Evolutionary conservation across 2,113 vertebrate genomes (phyloP).

Genomic region (Oriolus oriolus): DNA sequence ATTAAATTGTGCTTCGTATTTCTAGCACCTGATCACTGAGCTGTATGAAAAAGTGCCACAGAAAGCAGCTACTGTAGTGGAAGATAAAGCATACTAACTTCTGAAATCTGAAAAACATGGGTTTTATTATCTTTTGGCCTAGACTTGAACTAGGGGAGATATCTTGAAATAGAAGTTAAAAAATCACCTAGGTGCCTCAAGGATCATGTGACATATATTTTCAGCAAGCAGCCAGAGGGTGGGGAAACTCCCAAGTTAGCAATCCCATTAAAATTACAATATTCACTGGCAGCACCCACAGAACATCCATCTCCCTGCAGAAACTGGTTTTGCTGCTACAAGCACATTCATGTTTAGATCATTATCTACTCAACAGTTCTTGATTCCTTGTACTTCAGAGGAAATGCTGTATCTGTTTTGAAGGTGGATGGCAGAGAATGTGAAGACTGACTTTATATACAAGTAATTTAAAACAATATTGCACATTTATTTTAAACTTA

Average conservation of each 20-base stretch:
- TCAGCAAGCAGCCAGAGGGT: background rate
- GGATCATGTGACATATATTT: background rate
- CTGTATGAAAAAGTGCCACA: background rate
- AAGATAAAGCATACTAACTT: background rate
- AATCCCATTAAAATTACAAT: background rate
- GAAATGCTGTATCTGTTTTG: background rate
- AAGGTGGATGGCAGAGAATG: background rate
- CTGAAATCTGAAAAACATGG: background rate
- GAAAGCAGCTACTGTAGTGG: background rate
- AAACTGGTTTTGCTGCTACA: conserved; percentile 51
- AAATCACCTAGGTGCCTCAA: background rate
- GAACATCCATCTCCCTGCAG: background rate
- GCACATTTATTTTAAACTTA: background rate
- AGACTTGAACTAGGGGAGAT: background rate
- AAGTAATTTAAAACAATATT: background rate
- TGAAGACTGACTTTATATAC: background rate
- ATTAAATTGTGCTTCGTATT: background rate
- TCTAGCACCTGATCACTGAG: background rate
- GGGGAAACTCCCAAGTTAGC: background rate
- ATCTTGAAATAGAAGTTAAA: background rate
- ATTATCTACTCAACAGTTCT: background rate
- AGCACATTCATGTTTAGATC: conserved; percentile 36
- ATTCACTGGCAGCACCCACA: background rate
- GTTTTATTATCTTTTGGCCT: background rate
- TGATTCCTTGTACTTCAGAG: background rate